Evolutionary conservation across 2,113 vertebrate species (phyloP).

Genomic region (Casuarius casuarius): DNA sequence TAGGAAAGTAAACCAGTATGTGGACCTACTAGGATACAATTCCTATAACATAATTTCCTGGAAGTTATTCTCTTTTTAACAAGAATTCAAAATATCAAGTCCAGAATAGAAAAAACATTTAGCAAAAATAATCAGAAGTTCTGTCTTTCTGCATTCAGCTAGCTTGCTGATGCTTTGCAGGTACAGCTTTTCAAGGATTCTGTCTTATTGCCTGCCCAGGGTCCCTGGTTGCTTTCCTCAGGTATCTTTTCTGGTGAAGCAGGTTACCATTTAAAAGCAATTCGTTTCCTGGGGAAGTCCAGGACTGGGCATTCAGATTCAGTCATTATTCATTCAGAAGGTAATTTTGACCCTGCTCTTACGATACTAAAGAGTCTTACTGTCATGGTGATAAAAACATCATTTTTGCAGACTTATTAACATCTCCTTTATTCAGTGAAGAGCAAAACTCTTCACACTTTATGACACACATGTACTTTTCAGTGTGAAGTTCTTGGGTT

Average conservation of each 20-base stretch:
- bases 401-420: neutral
- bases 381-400: neutral
- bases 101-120: neutral
- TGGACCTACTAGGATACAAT: neutral
- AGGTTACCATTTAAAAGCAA: neutral
- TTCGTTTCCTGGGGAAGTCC: neutral
- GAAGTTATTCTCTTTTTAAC: neutral
- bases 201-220: neutral
- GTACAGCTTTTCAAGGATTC: neutral
- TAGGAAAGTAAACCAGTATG: neutral
- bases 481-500: neutral
- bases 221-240: neutral
- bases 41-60: neutral
- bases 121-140: neutral
- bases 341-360: neutral
- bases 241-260: neutral
- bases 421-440: neutral
- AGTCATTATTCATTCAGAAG: neutral
- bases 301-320: neutral
- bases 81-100: neutral
- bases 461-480: neutral
- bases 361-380: neutral
- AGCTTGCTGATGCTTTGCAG: neutral
- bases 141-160: neutral
- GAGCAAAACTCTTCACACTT: neutral